Base-by-base conservation (phyloP, 2,113 vertebrate genomes). In the Pituophis catenifer region DNA sequence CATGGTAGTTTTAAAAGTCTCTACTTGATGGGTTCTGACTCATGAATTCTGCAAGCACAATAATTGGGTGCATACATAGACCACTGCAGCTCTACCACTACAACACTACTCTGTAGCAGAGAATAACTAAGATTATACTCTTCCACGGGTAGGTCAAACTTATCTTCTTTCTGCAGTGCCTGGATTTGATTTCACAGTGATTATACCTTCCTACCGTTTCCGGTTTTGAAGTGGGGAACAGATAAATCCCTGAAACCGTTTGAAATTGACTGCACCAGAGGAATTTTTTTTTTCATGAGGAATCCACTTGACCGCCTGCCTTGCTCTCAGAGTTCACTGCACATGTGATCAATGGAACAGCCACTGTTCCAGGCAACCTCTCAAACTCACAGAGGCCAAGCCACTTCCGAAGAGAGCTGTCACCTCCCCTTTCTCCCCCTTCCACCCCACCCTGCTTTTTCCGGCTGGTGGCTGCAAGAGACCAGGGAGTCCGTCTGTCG, bases 351-450 rank as follows among this genome's bases (percentile, higher is more conserved):
- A 58, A 7, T 81, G 26, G 59, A 53, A 52, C 12, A 19, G 88
- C 70, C n/a, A 29, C 70, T 55, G 0, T 59, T 86, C 88, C 38
- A 57, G 38, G 48, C 65, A 48, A 38, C 6, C 50, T 10, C 15
- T 24, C 29, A 33, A 52, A n/a, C 57, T 88, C 57, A 50, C 3
- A 65, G 29, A 62, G 19, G 10, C 53, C 53, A n/a, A 50, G 29
- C 53, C 0, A 93, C 93, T 96, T 96, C 96, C 97, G 26, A 93
- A 96, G 96, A 95, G 96, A 95, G 44, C n/a, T 88, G 0, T 90
- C 93, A 94, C 52, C 62, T 93, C 96, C 23, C 23, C n/a, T 38
- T 81, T 81, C 88, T 88, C 86, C 26, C 86, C 86, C 86, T 24
- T 53, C 50, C 86, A 50, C 50, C 86, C 12, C 86, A 29, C 91